A percentile compares a stretch with the other conserved stretches of the same genome.
Conservation (phyloP, 30 jellyfish, hydroid and myxozoan species). For the Pseudorhiza aurosa region DNA sequence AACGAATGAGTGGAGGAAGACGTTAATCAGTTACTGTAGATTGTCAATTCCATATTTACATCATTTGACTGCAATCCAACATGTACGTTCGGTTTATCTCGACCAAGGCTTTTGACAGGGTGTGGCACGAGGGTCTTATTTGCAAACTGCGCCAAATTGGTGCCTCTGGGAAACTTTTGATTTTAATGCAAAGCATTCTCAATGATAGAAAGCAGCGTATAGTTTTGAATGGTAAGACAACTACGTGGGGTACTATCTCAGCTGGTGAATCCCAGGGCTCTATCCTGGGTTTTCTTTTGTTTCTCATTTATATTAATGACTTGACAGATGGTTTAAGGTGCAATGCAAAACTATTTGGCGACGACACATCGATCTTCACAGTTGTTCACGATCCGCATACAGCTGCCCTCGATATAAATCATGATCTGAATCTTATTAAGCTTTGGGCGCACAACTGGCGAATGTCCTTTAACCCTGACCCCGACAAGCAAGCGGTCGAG, state of each 20-base stretch:
- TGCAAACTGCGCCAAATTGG: constrained; percentile 15
- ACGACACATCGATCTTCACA: constrained; percentile 29
- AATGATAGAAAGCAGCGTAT: constrained; percentile 15
- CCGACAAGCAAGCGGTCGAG: constrained; percentile 16
- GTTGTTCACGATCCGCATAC: constrained; percentile 31
- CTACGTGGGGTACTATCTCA: constrained; percentile 30
- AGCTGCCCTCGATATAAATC: constrained; percentile 41
- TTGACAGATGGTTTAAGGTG: constrained; percentile 30
- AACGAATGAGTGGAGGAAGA: no score
- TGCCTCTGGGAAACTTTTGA: constrained; percentile 20
- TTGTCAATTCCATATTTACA: constrained; percentile 37
- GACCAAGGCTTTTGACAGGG: constrained; percentile 72
- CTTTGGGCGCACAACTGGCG: constrained; percentile 8
- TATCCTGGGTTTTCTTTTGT: constrained; percentile 37
- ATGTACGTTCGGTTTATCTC: constrained; percentile 53
- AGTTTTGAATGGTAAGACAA: constrained; percentile 24
- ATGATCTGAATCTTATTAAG: constrained; percentile 12
- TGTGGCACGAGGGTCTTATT: constrained; percentile 65
- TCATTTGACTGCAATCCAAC: constrained; percentile 65
- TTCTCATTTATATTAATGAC: constrained; percentile 35
- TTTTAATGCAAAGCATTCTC: constrained; percentile 5
- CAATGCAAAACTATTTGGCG: constrained; percentile 20
- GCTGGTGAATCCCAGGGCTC: constrained; percentile 54
- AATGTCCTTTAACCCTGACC: constrained; percentile 37
- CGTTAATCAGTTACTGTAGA: constrained; percentile 32